These are phyloP conservation scores for Julus scanicus DNA, from an alignment of 2,888 invertebrate species.

Conservation along the genomic window DNA sequence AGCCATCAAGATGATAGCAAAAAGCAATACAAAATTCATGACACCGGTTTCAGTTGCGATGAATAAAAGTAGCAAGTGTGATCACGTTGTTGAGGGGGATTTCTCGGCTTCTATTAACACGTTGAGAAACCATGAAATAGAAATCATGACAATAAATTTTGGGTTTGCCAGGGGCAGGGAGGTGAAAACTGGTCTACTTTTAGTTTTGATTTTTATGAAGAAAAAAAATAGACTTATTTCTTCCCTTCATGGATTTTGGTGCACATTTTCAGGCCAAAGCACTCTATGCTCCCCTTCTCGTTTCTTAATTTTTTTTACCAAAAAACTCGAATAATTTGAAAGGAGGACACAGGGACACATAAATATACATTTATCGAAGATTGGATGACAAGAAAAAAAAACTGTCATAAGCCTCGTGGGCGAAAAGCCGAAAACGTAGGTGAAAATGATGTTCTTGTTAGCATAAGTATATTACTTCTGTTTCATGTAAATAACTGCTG, in stretches of 20 bases:
- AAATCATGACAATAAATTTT: slow-evolving; percentile 4
- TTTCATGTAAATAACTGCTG: too few relatives aligned
- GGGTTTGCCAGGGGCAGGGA: background rate
- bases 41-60: background rate
- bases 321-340: background rate
- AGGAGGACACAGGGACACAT: background rate
- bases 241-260: background rate
- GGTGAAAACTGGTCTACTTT: background rate
- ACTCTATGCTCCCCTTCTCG: background rate
- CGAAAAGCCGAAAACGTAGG: too few relatives aligned
- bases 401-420: too few relatives aligned
- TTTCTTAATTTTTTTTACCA: background rate
- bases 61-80: slow-evolving; percentile 16
- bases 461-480: too few relatives aligned
- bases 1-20: slow-evolving; percentile 48
- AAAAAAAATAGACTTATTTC: background rate
- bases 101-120: slow-evolving; percentile 28
- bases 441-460: too few relatives aligned
- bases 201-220: slow-evolving; percentile 11
- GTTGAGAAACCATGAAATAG: background rate
- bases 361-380: background rate
- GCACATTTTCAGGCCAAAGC: slow-evolving; percentile 8
- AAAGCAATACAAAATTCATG: slow-evolving; percentile 34
- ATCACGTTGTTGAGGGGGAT: background rate
- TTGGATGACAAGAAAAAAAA: background rate